Base-by-base conservation (phyloP, 2,888 invertebrate genomes). In the Boloria selene region DNA sequence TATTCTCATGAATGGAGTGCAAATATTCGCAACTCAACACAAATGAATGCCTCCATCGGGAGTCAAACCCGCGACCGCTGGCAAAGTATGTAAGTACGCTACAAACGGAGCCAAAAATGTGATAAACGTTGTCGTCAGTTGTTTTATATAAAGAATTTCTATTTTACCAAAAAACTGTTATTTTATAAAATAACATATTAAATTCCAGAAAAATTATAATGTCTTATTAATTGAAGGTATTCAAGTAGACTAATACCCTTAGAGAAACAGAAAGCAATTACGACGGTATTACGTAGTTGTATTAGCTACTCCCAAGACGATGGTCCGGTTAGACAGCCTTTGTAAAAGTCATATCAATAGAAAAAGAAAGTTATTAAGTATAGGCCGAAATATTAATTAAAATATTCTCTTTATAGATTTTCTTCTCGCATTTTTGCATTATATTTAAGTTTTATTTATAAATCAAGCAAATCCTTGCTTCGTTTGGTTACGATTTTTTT, bases 181-280 rank as follows among this genome's bases (percentile, higher is more conserved):
- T n/a, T n/a, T n/a, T n/a, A n/a, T n/a, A n/a, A n/a, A n/a, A n/a
- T n/a, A n/a, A n/a, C n/a, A 22, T 22, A 22, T 22, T 22, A 22
- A 22, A 16, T 4, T 47, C 4, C 14, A 3, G 17, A 42, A 61
- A 61, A 52, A 31, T 14, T n/a, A 7, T 47, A 58, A 47, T 22
- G 18, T 53, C 17, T 31, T 53, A 53, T 53, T 44, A 45, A 53
- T 47, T 26, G 45, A 61, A 45, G 45, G 16, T 31, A 47, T 53
- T 38, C 26, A 31, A 38, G 4, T 0, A 18, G 31, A 47, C n/a
- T 49, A 62, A 54, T 47, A 10, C 22, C 18, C 13, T 62, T 49
- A 54, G 47, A 62, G 18, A 38, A 62, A 16, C 31, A 31, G 47
- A 54, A 47, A 62, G 61, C 53, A 54, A 62, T 62, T 54, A 54